phyloP scores from a whole-genome alignment of 2,888 invertebrate species.

The Sminthurides aquaticus region DNA sequence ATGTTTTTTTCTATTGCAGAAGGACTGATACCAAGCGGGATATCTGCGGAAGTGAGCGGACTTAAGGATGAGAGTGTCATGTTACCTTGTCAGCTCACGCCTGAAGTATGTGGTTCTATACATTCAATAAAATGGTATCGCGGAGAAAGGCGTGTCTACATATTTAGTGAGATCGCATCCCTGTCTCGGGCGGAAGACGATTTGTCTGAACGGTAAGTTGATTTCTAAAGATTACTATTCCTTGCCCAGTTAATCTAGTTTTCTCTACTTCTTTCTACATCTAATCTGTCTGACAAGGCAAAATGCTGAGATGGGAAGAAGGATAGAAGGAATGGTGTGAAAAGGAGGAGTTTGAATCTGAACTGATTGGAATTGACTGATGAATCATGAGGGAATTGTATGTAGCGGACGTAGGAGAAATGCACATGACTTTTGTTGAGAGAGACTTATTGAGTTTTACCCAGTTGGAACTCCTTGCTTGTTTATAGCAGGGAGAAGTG shows the following conservation, averaged over 20 bases:
- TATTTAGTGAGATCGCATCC: slow-evolving; percentile 62
- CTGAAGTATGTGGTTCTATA: slow-evolving; percentile 63
- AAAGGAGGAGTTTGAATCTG: background rate
- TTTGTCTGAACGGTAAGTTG: slow-evolving; percentile 61
- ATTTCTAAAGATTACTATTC: background rate
- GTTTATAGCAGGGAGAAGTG: too few relatives aligned
- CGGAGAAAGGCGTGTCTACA: slow-evolving; percentile 63
- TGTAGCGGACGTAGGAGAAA: too few relatives aligned
- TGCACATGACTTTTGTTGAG: too few relatives aligned
- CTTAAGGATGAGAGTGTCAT: slow-evolving; percentile 62
- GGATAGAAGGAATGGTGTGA: background rate
- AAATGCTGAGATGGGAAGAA: too few relatives aligned
- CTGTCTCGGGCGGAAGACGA: slow-evolving; percentile 63
- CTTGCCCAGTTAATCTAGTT: background rate
- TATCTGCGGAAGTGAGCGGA: slow-evolving; percentile 56
- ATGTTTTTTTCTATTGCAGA: background rate
- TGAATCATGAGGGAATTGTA: background rate
- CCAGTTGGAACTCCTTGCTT: too few relatives aligned
- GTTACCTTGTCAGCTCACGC: slow-evolving; percentile 65
- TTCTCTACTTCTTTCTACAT: too few relatives aligned
- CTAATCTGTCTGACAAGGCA: too few relatives aligned
- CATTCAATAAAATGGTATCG: slow-evolving; percentile 81
- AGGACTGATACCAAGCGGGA: background rate
- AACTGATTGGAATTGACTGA: background rate
- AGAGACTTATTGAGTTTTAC: too few relatives aligned